These are phyloP conservation scores for Eupithecia pulchellata DNA, from an alignment of 2,888 invertebrate genomes.

Conservation along the genomic window DNA sequence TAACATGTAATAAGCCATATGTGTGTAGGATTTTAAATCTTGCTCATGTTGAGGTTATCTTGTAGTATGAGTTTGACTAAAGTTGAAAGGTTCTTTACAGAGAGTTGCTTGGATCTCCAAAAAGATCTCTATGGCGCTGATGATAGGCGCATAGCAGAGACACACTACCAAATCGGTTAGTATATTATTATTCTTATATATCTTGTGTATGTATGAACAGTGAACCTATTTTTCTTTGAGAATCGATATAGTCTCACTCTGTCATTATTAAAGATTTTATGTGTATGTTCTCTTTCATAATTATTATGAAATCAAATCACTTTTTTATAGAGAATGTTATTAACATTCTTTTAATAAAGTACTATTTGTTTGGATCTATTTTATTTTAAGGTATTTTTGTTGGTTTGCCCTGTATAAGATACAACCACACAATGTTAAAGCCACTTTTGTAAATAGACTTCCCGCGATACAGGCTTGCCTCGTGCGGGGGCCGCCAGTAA, in stretches of 20 bases:
- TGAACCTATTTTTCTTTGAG: not conserved
- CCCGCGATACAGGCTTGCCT: too few relatives aligned
- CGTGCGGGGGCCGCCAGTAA: too few relatives aligned
- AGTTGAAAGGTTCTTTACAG: conserved; percentile 57
- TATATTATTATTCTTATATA: conserved; percentile 6
- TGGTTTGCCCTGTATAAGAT: too few relatives aligned
- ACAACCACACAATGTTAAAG: too few relatives aligned
- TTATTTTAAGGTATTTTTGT: too few relatives aligned
- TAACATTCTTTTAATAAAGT: too few relatives aligned
- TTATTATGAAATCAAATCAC: too few relatives aligned
- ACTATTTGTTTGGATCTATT: too few relatives aligned
- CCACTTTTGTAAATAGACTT: too few relatives aligned
- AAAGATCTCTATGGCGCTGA: conserved; percentile 85
- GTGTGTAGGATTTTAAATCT: not conserved
- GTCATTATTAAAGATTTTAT: not conserved
- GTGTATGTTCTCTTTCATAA: too few relatives aligned
- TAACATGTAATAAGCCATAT: not conserved
- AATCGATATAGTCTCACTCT: not conserved
- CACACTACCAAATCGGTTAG: conserved; percentile 94
- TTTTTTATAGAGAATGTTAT: too few relatives aligned
- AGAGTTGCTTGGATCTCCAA: conserved; percentile 78
- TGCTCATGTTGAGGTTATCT: not conserved
- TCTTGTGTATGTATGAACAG: not conserved
- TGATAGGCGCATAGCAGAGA: conserved; percentile 91
- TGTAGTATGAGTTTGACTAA: not conserved